Evolutionary conservation across 2,888 invertebrate species (phyloP), one percentile per base, ranked within the genome.

Genomic region (Platypus cylindrus): DNA sequence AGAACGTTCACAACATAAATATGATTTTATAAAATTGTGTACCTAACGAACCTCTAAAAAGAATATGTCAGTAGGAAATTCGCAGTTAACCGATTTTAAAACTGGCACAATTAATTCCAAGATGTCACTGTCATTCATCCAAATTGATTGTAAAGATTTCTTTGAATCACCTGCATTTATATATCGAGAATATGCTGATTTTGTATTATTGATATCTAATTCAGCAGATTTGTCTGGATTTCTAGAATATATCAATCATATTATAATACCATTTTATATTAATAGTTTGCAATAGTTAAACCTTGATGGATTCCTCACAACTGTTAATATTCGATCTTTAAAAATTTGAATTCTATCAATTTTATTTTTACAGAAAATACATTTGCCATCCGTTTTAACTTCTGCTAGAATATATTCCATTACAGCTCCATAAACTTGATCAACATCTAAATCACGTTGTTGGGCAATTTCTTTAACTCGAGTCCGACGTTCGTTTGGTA

Each of bases 11-110:
- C n/a, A n/a, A n/a, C n/a, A n/a, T n/a, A n/a, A n/a, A n/a, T n/a
- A n/a, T n/a, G n/a, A n/a, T n/a, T 22, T 22, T 22, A 22, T n/a
- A n/a, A n/a, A n/a, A n/a, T n/a, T n/a, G n/a, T n/a, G n/a, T n/a
- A n/a, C n/a, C n/a, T 2, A 15, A 32, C 28, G 16, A 30, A 78
- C 64, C 45, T 86, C 78, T 58, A 87, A 72, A 55, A 93, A 98
- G 56, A 97, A 84, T 34, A 81, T 58, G 61, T 97, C 87, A 1
- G 83, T 80, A 0, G 86, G 76, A 47, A 73, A 62, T 36, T 68
- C 63, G 0, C 54, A 46, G 7, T 63, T 59, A 3, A 71, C 51
- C 38, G 62, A 51, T 40, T 62, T 65, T 1, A 43, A 36, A 28
- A 82, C 66, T 1, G 87, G 83, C 35, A 79, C 71, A n/a, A 87